Evolutionary conservation across 2,888 invertebrate genomes (phyloP), one percentile per base, ranked within the genome.

Genomic region (Criorhina ranunculi): DNA sequence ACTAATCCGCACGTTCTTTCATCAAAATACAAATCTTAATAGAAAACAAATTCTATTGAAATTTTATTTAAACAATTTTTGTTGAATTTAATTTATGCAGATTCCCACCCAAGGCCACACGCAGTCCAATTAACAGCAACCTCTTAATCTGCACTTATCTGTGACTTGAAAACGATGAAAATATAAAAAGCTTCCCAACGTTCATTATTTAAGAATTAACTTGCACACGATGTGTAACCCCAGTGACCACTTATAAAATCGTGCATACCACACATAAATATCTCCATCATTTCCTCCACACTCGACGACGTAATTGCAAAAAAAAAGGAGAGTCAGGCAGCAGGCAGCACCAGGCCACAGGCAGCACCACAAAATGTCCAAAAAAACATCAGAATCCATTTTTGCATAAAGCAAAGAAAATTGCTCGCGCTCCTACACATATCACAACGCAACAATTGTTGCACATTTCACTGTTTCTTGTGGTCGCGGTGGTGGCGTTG

Each of bases 211-310:
- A 49, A 33, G 8, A 9, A 2, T 31, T 19, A 53, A 60, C 33
- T 51, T 33, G 40, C 53, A 55, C n/a, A 24, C 40, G 33, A n/a
- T 4, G 53, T 24, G 62, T 49, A 64, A 69, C 69, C 67, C 55
- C 79, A 53, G 53, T 79, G 79, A 79, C 83, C 66, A 72, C 69
- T 82, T 85, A 76, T 72, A 75, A 80, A 85, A 76, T 70, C 80
- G 70, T 72, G 85, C 69, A 76, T 80, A 70, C 85, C 75, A 55
- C 80, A 80, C 53, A 66, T 66, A 55, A 80, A 79, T 70, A 75
- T 62, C 67, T 60, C 67, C 69, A 69, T 73, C 53, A 79, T 83
- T 73, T 70, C 62, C 64, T 49, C 55, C 67, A 46, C 15, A 44
- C 31, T 55, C 57, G 37, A 59, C 44, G 35, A 29, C 55, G 70